phyloP scores from a whole-genome alignment of 2,797 vertebrate species.

The Coracias cyanogaster region DNA sequence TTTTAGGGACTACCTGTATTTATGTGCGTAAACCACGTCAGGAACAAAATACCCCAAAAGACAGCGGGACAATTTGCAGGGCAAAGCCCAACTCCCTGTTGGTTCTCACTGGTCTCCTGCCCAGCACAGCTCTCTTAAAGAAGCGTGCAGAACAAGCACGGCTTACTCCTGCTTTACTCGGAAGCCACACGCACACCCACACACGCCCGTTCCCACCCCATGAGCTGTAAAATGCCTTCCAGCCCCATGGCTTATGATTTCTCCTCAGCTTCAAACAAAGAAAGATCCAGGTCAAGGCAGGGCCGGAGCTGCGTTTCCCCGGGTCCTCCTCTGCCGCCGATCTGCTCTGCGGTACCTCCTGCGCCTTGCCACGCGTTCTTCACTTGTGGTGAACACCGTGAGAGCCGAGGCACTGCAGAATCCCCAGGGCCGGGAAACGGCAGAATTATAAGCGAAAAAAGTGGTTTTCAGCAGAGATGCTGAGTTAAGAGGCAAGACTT shows the following conservation, averaged over 20 bases:
- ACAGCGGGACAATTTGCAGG: background rate
- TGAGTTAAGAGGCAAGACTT: background rate
- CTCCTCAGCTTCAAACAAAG: conserved; percentile 38
- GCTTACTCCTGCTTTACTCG: background rate
- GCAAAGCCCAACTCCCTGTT: background rate
- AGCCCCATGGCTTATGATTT: conserved; percentile 21
- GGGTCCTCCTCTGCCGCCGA: background rate
- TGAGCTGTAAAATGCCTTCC: conserved; percentile 4
- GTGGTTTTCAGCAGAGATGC: background rate
- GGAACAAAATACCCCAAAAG: background rate
- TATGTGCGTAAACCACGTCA: accelerated
- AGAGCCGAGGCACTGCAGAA: background rate
- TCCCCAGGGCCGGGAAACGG: background rate
- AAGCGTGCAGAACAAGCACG: background rate
- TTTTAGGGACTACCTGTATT: background rate
- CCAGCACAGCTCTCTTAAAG: background rate
- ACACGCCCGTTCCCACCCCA: background rate
- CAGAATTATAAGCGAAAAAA: background rate
- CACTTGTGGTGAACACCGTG: background rate
- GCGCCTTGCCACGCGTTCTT: background rate
- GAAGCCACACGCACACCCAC: background rate
- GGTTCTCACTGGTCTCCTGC: background rate
- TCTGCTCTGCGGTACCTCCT: background rate
- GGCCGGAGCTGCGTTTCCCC: background rate
- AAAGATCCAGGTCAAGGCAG: background rate